These are phyloP conservation scores for Xylota segnis DNA, from an alignment of 2,888 invertebrate species.

Conservation along the genomic window DNA sequence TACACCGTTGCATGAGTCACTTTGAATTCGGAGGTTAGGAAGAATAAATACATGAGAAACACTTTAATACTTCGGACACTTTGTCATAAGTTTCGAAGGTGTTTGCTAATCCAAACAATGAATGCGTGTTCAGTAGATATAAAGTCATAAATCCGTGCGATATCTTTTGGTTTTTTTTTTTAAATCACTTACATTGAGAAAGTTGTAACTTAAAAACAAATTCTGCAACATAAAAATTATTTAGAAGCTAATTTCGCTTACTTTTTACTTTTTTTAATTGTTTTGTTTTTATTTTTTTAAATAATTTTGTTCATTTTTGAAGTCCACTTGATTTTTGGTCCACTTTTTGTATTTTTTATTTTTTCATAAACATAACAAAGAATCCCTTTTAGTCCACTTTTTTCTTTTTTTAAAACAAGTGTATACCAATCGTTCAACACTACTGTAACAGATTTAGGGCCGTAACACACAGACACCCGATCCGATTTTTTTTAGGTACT, in stretches of 20 bases:
- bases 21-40: not conserved
- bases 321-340: constrained; percentile 7
- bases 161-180: not conserved
- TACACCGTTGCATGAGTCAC: not conserved
- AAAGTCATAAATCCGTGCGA: not conserved
- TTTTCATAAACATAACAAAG: not conserved
- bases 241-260: constrained; percentile 17
- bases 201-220: constrained; percentile 10
- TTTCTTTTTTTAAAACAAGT: constrained; percentile 3
- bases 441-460: constrained; percentile 39
- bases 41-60: not conserved
- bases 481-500: constrained; percentile 10
- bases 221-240: constrained; percentile 4
- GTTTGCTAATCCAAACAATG: no score
- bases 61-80: not conserved
- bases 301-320: constrained; percentile 8
- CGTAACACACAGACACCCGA: constrained; percentile 25
- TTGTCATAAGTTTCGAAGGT: not conserved
- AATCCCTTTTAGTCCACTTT: constrained; percentile 20
- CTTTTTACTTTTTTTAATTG: not conserved
- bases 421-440: constrained; percentile 6
- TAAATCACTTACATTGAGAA: constrained; percentile 17
- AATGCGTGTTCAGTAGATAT: not conserved
- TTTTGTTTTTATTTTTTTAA: not conserved
- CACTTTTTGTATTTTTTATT: not conserved